phyloP scores from a whole-genome alignment of 2,888 invertebrate species.

The Caenorhabditis sp. region DNA sequence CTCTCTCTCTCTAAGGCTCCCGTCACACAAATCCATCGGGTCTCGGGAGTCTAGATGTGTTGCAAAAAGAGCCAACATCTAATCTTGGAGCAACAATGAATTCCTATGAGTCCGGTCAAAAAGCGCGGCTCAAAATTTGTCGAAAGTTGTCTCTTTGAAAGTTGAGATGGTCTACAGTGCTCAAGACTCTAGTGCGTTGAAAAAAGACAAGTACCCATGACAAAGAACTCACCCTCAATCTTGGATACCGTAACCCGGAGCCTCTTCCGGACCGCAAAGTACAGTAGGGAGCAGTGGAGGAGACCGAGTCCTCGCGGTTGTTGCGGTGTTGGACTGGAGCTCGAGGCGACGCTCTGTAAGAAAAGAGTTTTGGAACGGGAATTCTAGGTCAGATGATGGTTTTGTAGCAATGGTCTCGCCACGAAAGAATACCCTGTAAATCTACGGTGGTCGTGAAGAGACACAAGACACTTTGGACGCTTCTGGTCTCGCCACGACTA shows the following conservation, averaged over 20 bases:
- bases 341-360: conserved; percentile 57
- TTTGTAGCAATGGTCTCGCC: too few relatives aligned
- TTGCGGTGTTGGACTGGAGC: conserved; percentile 68
- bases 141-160: too few relatives aligned
- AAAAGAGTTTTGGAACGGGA: neutral
- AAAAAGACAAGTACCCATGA: neutral
- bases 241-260: conserved; percentile 83
- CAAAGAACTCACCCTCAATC: conserved; percentile 76
- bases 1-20: neutral
- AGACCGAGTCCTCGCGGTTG: conserved; percentile 79
- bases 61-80: too few relatives aligned
- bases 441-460: too few relatives aligned
- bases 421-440: too few relatives aligned
- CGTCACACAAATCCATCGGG: neutral
- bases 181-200: too few relatives aligned
- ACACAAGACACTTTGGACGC: too few relatives aligned
- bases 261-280: conserved; percentile 84
- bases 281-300: conserved; percentile 84
- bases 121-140: neutral
- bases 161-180: too few relatives aligned
- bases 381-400: neutral
- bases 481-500: too few relatives aligned
- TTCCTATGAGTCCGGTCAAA: too few relatives aligned
- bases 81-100: too few relatives aligned
- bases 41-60: too few relatives aligned